phyloP scores from a whole-genome alignment of 1,140 invertebrate species.

The Trypoxylus dichotomus region DNA sequence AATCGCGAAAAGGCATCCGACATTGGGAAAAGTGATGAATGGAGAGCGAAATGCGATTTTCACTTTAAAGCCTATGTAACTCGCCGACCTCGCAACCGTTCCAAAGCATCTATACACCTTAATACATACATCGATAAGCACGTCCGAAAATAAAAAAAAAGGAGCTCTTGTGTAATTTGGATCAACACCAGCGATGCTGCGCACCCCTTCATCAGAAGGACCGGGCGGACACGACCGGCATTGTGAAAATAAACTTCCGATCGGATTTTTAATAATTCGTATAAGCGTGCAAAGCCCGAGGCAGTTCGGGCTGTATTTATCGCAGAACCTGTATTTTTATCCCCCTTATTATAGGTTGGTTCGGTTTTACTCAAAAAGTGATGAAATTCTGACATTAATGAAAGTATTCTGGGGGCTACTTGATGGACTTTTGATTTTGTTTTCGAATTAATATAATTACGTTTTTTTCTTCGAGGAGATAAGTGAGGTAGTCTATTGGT shows the following conservation, averaged over 20 bases:
- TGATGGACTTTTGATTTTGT: slow-evolving; percentile 25
- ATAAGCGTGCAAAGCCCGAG: neutral
- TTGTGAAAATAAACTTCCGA: neutral
- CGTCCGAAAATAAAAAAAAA: too few relatives aligned
- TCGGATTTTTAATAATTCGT: neutral
- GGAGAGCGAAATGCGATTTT: neutral
- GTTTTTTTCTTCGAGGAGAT: neutral
- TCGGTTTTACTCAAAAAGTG: slow-evolving; percentile 15
- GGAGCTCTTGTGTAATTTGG: too few relatives aligned
- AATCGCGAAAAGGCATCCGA: neutral
- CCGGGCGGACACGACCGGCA: neutral
- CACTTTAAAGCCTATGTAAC: neutral
- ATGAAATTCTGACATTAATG: slow-evolving; percentile 22
- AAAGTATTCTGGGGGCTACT: neutral
- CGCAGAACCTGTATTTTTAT: slow-evolving; percentile 5
- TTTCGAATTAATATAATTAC: slow-evolving; percentile 20
- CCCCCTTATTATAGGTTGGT: slow-evolving; percentile 4
- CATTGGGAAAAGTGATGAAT: neutral
- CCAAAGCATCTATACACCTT: too few relatives aligned
- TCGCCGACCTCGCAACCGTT: too few relatives aligned
- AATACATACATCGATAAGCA: too few relatives aligned
- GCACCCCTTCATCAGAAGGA: neutral
- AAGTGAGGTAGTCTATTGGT: neutral
- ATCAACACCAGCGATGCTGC: too few relatives aligned
- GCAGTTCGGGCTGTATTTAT: neutral